Evolutionary conservation across 2,888 invertebrate genomes (phyloP).

Genomic region (Dorcus parallelipipedus): DNA sequence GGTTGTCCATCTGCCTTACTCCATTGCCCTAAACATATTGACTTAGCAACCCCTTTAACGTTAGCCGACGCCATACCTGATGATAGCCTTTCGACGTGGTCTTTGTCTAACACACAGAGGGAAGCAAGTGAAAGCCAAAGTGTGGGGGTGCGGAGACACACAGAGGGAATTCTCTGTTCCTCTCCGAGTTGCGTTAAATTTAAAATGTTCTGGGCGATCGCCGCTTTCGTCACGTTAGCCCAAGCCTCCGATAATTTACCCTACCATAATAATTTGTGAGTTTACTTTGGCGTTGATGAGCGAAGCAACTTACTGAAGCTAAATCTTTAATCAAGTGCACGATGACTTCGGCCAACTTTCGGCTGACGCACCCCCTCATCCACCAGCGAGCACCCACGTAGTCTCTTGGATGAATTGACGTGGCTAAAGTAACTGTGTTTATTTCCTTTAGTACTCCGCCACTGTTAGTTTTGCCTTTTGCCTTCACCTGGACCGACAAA

Average conservation of each 20-base stretch:
- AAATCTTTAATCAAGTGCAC: constrained; percentile 87
- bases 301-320: constrained; percentile 68
- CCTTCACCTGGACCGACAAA: constrained; percentile 84
- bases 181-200: constrained; percentile 80
- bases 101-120: constrained; percentile 86
- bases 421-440: constrained; percentile 58
- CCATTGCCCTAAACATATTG: constrained; percentile 61
- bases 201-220: constrained; percentile 82
- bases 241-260: constrained; percentile 82
- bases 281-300: neutral
- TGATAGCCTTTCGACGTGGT: constrained; percentile 80
- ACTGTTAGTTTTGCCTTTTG: constrained; percentile 55
- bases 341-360: constrained; percentile 84
- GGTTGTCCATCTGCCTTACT: constrained; percentile 60
- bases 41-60: no score
- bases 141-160: constrained; percentile 79
- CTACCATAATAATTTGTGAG: constrained; percentile 48
- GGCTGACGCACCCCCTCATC: constrained; percentile 77
- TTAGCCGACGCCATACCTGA: constrained; percentile 46
- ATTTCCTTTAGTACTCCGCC: constrained; percentile 50
- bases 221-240: constrained; percentile 83
- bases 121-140: constrained; percentile 93
- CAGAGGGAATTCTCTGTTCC: constrained; percentile 66
- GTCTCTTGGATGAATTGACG: constrained; percentile 59
- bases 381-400: constrained; percentile 69